Evolutionary conservation across 2,113 vertebrate species (phyloP).

Genomic region (Fulica atra): DNA sequence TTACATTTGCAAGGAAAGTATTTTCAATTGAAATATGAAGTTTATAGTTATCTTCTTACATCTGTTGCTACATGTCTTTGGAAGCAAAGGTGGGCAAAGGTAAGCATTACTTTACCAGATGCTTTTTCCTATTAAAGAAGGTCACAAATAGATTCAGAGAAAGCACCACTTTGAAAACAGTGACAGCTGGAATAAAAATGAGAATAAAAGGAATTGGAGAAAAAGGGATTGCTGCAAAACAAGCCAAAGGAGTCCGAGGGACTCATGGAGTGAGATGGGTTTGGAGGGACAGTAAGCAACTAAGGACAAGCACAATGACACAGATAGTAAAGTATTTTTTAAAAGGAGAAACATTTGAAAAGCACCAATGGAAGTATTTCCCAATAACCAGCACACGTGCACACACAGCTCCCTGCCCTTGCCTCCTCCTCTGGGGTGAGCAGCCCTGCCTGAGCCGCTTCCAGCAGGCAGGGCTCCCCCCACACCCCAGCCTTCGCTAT

Average conservation of each 20-base stretch:
- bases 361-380: not conserved
- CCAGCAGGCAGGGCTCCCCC: not conserved
- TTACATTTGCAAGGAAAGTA: not conserved
- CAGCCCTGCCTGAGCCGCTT: not conserved
- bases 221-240: not conserved
- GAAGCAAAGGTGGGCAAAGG: not conserved
- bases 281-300: not conserved
- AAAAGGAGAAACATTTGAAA: not conserved
- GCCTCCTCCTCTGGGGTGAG: not conserved
- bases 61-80: not conserved
- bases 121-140: not conserved
- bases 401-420: not conserved
- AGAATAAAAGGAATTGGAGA: not conserved
- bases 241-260: not conserved
- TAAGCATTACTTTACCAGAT: not conserved
- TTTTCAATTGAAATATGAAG: not conserved
- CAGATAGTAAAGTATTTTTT: not conserved
- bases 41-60: not conserved
- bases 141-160: not conserved
- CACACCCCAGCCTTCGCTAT: rapidly evolving
- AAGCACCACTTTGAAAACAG: not conserved
- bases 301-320: not conserved
- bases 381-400: not conserved
- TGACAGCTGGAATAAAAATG: not conserved
- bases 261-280: not conserved